Percentiles rank a stretch among this genome's conserved stretches.
phyloP scores from a whole-genome alignment of 2,113 vertebrate species.

The Tetrao urogallus region DNA sequence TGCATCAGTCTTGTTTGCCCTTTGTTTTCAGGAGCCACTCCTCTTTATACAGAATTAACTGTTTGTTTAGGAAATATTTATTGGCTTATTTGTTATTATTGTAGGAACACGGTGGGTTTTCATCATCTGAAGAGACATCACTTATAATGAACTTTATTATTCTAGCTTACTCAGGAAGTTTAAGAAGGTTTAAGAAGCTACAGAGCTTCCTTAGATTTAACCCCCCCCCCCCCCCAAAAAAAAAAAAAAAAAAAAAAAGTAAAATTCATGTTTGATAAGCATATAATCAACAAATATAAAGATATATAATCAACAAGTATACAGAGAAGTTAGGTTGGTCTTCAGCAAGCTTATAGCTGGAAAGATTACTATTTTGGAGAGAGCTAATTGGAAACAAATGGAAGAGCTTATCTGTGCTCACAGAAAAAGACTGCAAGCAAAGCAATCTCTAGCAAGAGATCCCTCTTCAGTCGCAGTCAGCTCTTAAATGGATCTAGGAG shows the following conservation, averaged over 20 bases:
- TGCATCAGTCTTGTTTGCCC: not conserved
- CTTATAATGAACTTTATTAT: not conserved
- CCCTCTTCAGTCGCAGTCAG: too few species aligned
- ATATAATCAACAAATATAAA: too few species aligned
- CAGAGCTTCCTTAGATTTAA: not conserved
- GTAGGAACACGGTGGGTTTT: not conserved
- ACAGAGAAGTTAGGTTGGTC: too few species aligned
- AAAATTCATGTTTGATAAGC: not conserved
- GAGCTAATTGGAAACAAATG: too few species aligned
- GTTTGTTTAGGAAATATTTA: not conserved
- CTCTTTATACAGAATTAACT: not conserved
- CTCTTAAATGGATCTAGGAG: too few species aligned
- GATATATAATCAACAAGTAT: too few species aligned
- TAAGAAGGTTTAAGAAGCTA: constrained; percentile 1
- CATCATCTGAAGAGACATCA: not conserved
- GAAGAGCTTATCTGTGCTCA: too few species aligned
- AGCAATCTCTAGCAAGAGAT: too few species aligned
- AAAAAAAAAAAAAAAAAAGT: not conserved
- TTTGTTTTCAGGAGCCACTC: not conserved
- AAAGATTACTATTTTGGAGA: too few species aligned
- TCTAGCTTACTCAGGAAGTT: not conserved
- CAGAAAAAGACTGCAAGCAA: too few species aligned
- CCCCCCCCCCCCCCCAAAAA: too few species aligned
- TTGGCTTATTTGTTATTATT: not conserved
- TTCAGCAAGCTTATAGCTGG: too few species aligned